A percentile compares a stretch with the other conserved stretches of the same genome.
phyloP scores from a whole-genome alignment of 2,888 invertebrate species.

The Taphrorychus bicolor region DNA sequence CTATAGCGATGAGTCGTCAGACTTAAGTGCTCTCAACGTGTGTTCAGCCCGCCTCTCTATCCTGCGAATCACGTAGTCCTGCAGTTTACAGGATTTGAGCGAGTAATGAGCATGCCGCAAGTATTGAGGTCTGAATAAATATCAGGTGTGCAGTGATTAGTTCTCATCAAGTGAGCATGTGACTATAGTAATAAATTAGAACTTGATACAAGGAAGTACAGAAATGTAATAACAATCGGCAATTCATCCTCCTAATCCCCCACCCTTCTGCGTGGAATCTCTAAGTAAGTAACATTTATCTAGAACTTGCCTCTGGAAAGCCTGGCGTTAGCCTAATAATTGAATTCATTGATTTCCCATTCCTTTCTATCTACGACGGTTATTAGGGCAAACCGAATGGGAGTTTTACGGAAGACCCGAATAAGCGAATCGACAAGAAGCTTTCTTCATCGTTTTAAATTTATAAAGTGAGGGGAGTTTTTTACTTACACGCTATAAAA shows the following conservation, averaged over 20 bases:
- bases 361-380: conserved; percentile 1
- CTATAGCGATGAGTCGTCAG: conserved; percentile 26
- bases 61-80: conserved; percentile 12
- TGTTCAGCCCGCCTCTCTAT: conserved; percentile 23
- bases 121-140: conserved; percentile 5
- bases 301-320: conserved; percentile 1
- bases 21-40: conserved; percentile 31
- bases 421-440: conserved; percentile 29
- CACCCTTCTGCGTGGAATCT: too few relatives aligned
- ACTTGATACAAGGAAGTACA: background rate
- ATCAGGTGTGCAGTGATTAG: background rate
- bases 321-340: conserved; percentile 1
- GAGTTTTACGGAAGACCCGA: conserved; percentile 14
- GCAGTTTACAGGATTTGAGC: conserved; percentile 16
- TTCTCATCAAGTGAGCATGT: background rate
- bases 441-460: conserved; percentile 37
- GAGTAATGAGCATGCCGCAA: conserved; percentile 7
- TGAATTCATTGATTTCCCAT: conserved; percentile 15
- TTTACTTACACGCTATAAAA: conserved; percentile 35
- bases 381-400: conserved; percentile 20
- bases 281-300: background rate
- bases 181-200: background rate
- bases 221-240: conserved; percentile 2
- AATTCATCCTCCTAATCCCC: background rate
- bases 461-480: conserved; percentile 35